Evolutionary conservation across 2,797 vertebrate species (phyloP).

Genomic region (Peromyscus eremicus): DNA sequence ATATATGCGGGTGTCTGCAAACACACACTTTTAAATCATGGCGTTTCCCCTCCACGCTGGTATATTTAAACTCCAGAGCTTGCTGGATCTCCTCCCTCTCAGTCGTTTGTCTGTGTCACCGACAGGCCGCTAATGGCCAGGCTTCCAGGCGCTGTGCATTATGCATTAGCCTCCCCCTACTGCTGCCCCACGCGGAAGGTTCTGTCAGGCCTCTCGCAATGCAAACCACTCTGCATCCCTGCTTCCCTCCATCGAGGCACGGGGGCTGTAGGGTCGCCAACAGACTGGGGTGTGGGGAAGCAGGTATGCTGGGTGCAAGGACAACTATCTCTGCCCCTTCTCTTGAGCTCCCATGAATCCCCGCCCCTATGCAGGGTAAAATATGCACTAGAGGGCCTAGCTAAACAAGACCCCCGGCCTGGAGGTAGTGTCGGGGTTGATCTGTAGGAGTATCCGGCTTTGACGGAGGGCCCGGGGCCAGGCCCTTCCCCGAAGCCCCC

Average conservation of each 20-base stretch:
- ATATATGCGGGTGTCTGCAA: constrained; percentile 87
- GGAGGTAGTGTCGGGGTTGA: constrained; percentile 3
- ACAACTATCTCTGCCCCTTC: constrained; percentile 19
- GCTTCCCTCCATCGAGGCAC: background rate
- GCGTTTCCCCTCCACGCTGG: constrained; percentile 83
- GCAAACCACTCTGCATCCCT: constrained; percentile 63
- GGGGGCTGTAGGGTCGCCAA: background rate
- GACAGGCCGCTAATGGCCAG: constrained; percentile 77
- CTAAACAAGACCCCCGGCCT: constrained; percentile 27
- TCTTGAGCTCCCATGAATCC: constrained; percentile 59
- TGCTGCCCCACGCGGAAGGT: constrained; percentile 69
- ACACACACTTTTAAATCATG: constrained; percentile 88
- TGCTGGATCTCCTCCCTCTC: constrained; percentile 77
- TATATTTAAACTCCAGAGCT: constrained; percentile 84
- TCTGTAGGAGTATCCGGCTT: constrained; percentile 44
- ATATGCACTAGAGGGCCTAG: constrained; percentile 41
- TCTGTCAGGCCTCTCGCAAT: constrained; percentile 77
- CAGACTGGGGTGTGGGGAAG: background rate
- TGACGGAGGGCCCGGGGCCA: background rate
- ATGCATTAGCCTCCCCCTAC: constrained; percentile 79
- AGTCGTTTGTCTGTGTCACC: constrained; percentile 85
- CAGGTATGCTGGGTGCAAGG: background rate
- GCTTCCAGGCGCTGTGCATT: constrained; percentile 81
- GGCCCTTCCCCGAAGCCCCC: background rate
- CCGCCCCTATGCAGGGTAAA: constrained; percentile 8